A percentile compares a stretch with the other conserved stretches of the same genome.
phyloP scores from a whole-genome alignment of 2,113 vertebrate genomes.

The cattle (Bos taurus) region DNA sequence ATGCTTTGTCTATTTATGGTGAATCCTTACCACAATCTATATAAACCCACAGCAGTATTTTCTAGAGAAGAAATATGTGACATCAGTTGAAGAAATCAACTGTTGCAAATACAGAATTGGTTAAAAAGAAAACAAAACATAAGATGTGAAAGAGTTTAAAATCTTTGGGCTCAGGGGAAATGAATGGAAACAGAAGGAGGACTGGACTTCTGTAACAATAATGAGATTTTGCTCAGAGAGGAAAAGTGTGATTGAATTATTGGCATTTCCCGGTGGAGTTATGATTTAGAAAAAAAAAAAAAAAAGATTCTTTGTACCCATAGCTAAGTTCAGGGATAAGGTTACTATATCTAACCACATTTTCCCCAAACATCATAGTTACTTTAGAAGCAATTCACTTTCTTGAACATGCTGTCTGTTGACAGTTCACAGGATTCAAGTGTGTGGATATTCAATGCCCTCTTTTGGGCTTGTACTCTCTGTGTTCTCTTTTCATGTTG shows the following conservation, averaged over 20 bases:
- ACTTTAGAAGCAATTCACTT: neutral
- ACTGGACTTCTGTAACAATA: neutral
- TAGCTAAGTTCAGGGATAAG: neutral
- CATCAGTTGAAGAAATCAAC: neutral
- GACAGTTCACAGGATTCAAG: neutral
- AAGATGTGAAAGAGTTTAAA: neutral
- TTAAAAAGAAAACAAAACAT: neutral
- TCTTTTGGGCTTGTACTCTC: neutral
- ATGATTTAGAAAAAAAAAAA: neutral
- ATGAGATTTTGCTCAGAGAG: neutral
- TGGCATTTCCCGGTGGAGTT: accelerated
- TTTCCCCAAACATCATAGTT: neutral
- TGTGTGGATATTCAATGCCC: neutral
- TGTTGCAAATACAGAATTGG: neutral
- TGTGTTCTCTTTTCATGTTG: neutral
- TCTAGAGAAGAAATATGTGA: neutral
- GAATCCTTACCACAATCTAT: neutral
- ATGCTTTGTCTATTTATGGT: neutral
- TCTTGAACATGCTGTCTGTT: neutral
- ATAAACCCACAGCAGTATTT: neutral
- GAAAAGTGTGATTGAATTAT: neutral
- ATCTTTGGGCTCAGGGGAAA: neutral
- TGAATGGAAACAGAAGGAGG: neutral
- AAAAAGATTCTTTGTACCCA: neutral
- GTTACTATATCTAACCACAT: neutral